A percentile compares a stretch with the other conserved stretches of the same genome.
These are phyloP conservation scores for Propithecus deckenii DNA, from an alignment of 2,797 vertebrate genomes.

Conservation along the genomic window DNA sequence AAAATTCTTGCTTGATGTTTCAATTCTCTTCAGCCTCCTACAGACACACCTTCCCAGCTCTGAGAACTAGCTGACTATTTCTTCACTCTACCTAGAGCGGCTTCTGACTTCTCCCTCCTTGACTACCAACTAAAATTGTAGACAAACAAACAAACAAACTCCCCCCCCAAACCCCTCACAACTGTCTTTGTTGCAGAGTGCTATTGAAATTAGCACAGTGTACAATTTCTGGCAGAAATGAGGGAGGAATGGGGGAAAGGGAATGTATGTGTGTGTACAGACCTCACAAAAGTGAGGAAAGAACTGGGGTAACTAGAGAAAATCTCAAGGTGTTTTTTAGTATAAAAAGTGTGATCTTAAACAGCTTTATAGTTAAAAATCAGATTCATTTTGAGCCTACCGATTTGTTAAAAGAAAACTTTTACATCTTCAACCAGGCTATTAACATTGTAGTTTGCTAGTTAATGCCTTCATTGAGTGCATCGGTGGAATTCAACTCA, in stretches of 20 bases:
- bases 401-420: slow-evolving; percentile 47
- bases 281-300: background rate
- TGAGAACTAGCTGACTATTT: slow-evolving; percentile 39
- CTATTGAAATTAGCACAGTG: slow-evolving; percentile 22
- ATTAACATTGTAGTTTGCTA: slow-evolving; percentile 64
- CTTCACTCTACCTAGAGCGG: slow-evolving; percentile 35
- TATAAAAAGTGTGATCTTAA: background rate
- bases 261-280: background rate
- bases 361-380: slow-evolving; percentile 60
- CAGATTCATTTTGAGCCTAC: slow-evolving; percentile 19
- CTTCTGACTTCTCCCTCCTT: slow-evolving; percentile 29
- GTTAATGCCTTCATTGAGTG: slow-evolving; percentile 67
- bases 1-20: slow-evolving; percentile 67
- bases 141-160: background rate
- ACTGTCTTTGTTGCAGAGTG: slow-evolving; percentile 4
- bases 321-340: background rate
- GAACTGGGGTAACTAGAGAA: background rate
- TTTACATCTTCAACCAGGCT: slow-evolving; percentile 22
- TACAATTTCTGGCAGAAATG: slow-evolving; percentile 31
- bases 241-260: background rate
- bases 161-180: background rate
- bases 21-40: slow-evolving; percentile 55
- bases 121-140: background rate
- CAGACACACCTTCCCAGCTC: slow-evolving; percentile 23
- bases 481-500: slow-evolving; percentile 58